These are phyloP conservation scores for Panorpa germanica DNA, from an alignment of 2,888 invertebrate genomes.

Conservation along the genomic window DNA sequence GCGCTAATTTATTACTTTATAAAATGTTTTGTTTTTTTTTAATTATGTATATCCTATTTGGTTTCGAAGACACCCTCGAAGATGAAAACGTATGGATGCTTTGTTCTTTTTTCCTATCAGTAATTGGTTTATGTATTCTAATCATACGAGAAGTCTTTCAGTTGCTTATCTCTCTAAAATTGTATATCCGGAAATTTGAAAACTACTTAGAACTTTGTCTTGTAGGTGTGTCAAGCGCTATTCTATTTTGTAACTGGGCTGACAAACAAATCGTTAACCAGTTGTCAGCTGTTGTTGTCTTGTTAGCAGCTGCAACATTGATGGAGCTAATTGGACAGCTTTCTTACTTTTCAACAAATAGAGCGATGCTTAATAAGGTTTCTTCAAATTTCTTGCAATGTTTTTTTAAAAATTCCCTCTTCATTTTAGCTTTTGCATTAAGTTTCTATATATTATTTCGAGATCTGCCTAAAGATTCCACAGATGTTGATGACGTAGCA, in stretches of 20 bases:
- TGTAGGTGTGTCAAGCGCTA: conserved; percentile 38
- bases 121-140: too few relatives aligned
- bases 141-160: conserved; percentile 51
- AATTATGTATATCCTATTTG: conserved; percentile 45
- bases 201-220: conserved; percentile 57
- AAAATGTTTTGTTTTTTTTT: conserved; percentile 45
- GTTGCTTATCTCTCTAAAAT: conserved; percentile 41
- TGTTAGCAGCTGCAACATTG: conserved; percentile 58
- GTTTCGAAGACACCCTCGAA: conserved; percentile 34
- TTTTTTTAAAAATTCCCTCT: conserved; percentile 57
- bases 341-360: conserved; percentile 58
- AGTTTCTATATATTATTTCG: conserved; percentile 65
- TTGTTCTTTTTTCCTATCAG: conserved; percentile 5
- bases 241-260: conserved; percentile 32
- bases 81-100: conserved; percentile 19
- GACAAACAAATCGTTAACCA: conserved; percentile 33
- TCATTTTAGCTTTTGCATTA: conserved; percentile 64
- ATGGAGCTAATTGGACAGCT: conserved; percentile 62
- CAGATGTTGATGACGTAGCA: conserved; percentile 17
- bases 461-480: too few relatives aligned
- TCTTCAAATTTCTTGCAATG: conserved; percentile 64
- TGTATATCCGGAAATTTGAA: conserved; percentile 47
- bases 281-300: conserved; percentile 53
- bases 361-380: conserved; percentile 68
- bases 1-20: conserved; percentile 52